Evolutionary conservation across 2,888 invertebrate species (phyloP), one percentile per base, ranked within the genome.

Genomic region (Agonopterix alstromeriana): DNA sequence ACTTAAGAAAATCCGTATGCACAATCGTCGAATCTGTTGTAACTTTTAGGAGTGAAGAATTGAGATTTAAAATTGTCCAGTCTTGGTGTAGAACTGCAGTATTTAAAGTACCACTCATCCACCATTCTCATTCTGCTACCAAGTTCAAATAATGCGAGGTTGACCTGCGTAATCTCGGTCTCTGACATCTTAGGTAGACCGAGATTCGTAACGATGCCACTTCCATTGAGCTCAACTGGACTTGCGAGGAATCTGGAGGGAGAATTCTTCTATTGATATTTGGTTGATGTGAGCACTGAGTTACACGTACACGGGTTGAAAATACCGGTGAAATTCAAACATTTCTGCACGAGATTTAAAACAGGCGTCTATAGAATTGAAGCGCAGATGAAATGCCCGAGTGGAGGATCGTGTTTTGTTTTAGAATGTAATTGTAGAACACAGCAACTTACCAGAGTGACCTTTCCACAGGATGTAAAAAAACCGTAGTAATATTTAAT

Each of bases 141-240:
- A 1, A 91, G 63, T 2, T 81, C 65, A 35, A 67, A 63, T n/a
- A 86, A 51, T 1, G 89, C 82, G 12, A 70, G 54, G 59, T 90
- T 82, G 8, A 90, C 57, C 4, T 72, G 58, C 0, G 65, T 63
- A 2, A 79, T 65, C 60, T 91, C 91, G 3, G 56, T 38, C 1
- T 75, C 75, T 7, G 78, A 79, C 71, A 91, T 73, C 61, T 68
- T 76, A 2, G 90, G 90, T 10, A 91, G 58, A 0, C 90, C 90
- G 43, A 81, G 69, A 60, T 87, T 82, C 53, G 76, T 85, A 7
- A 63, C 57, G 45, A 91, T 82, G 9, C 91, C 91, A 8, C 68
- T 70, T 38, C 77, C 73, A 35, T 81, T 77, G 52, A 91, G 78
- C 53, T 85, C 83, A 52, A 91, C 81, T 2, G 73, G 50, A 58